phyloP scores from a whole-genome alignment of 1,140 invertebrate genomes.

The Drosophila nikananu region DNA sequence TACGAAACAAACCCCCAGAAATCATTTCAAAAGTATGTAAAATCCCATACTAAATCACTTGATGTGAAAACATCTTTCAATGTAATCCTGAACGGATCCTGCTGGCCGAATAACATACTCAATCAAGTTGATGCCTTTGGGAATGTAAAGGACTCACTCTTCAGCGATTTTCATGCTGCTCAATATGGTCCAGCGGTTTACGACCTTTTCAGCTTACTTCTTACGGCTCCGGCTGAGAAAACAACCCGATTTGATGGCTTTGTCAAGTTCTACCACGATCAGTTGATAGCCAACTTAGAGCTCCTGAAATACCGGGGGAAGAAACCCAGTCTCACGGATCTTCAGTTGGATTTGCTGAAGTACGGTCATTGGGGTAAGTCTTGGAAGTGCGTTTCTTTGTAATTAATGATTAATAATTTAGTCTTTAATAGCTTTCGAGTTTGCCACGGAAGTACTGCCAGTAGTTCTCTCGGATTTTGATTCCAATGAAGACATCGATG shows the following conservation, averaged over 20 bases:
- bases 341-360: constrained; percentile 63
- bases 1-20: constrained; percentile 35
- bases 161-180: constrained; percentile 47
- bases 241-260: constrained; percentile 46
- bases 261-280: constrained; percentile 53
- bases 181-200: constrained; percentile 47
- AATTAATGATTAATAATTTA: not conserved
- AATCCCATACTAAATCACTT: not conserved
- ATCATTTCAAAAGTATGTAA: constrained; percentile 53
- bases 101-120: constrained; percentile 61
- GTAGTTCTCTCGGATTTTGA: constrained; percentile 41
- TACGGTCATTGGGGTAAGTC: constrained; percentile 60
- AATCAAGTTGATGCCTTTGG: constrained; percentile 58
- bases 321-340: constrained; percentile 62
- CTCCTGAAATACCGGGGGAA: constrained; percentile 46
- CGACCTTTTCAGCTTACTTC: constrained; percentile 54
- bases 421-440: constrained; percentile 38
- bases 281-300: constrained; percentile 39
- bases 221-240: constrained; percentile 61
- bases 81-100: constrained; percentile 54
- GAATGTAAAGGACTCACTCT: constrained; percentile 52
- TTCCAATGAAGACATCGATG: constrained; percentile 32
- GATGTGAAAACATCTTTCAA: constrained; percentile 50
- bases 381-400: no score
- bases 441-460: constrained; percentile 55